Base-by-base conservation (phyloP, 2,888 invertebrate genomes). In the Drosophila mercatorum region DNA sequence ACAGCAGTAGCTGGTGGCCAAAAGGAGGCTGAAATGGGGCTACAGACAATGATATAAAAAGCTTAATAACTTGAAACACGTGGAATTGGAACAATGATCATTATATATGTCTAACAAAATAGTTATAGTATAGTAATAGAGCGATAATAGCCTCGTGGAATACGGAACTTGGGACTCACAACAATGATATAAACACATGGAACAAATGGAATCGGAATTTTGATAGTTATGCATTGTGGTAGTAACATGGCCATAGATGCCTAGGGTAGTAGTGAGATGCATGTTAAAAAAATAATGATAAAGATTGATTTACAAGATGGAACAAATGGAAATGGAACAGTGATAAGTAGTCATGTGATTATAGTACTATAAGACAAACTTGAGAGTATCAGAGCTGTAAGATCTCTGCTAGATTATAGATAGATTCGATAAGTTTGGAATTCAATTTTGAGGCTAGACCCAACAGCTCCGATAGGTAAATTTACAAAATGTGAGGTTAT, bases 391-490 rank as follows among this genome's bases (percentile, higher is more conserved):
- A 40, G 28, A 55, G 11, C 40, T n/a, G 51, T 51, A 51, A 22
- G 34, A 12, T 34, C 49, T 17, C 17, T 34, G 4, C 0, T 14
- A 22, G 2, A 22, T 22, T 22, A 22, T 22, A 22, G 7, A 49
- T 31, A 10, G 1, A 2, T 5, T 10, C 5, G 0, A 17, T 28
- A 26, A 8, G 41, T 41, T n/a, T 28, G n/a, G 38, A 40, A 11
- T 40, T 8, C 1, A 55, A n/a, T 2, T 28, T 11, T 28, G 17
- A 22, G 22, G 22, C 22, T 22, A 28, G 53, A 66, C n/a, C 14
- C 26, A 6, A 47, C 34, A 63, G 57, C 53, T 73, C 52, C 73
- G 73, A 61, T 43, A 28, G 31, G 17, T 10, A 52, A 10, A 22
- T 49, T 11, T 47, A 36, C 17, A 47, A 64, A 61, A 44, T 53